phyloP scores from a whole-genome alignment of 1,140 invertebrate genomes.

The Drosophila suzukii region DNA sequence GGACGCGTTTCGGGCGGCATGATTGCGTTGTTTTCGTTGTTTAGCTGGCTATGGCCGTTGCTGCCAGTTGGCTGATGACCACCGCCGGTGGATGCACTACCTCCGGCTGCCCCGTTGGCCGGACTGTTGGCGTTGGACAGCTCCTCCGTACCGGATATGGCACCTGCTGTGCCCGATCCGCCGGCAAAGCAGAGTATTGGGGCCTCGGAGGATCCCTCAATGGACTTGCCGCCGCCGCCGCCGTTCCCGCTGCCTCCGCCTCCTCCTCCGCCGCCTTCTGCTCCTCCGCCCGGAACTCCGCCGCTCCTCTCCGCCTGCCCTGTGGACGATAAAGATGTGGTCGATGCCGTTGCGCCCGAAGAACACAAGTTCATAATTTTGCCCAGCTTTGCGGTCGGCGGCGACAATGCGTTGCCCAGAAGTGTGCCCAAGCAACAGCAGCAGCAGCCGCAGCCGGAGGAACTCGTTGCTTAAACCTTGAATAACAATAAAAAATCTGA shows the following conservation, averaged over 20 bases:
- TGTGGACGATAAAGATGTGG: slow-evolving; percentile 76
- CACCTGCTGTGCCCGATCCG: slow-evolving; percentile 9
- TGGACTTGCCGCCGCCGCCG: slow-evolving; percentile 34
- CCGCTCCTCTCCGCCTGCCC: slow-evolving; percentile 68
- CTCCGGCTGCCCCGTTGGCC: slow-evolving; percentile 31
- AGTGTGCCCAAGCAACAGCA: slow-evolving; percentile 70
- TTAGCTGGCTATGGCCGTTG: slow-evolving; percentile 42
- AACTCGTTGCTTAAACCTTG: slow-evolving; percentile 68
- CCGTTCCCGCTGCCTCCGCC: slow-evolving; percentile 32
- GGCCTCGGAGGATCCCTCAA: slow-evolving; percentile 14
- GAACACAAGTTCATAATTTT: slow-evolving; percentile 85
- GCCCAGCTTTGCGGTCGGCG: slow-evolving; percentile 80
- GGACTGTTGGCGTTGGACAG: slow-evolving; percentile 15
- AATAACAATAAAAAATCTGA: not conserved
- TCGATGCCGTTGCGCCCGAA: slow-evolving; percentile 80
- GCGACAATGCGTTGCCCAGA: slow-evolving; percentile 83
- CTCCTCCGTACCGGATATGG: slow-evolving; percentile 17
- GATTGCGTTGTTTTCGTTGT: slow-evolving; percentile 72
- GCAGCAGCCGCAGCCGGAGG: slow-evolving; percentile 56
- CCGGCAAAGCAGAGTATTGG: slow-evolving; percentile 24
- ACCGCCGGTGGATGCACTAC: slow-evolving; percentile 19
- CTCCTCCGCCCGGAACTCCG: slow-evolving; percentile 30
- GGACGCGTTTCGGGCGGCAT: slow-evolving; percentile 86
- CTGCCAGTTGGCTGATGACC: slow-evolving; percentile 20
- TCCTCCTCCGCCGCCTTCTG: slow-evolving; percentile 29